Conservation (phyloP, 1,140 invertebrate genomes). For the Aphaenogaster floridana region DNA sequence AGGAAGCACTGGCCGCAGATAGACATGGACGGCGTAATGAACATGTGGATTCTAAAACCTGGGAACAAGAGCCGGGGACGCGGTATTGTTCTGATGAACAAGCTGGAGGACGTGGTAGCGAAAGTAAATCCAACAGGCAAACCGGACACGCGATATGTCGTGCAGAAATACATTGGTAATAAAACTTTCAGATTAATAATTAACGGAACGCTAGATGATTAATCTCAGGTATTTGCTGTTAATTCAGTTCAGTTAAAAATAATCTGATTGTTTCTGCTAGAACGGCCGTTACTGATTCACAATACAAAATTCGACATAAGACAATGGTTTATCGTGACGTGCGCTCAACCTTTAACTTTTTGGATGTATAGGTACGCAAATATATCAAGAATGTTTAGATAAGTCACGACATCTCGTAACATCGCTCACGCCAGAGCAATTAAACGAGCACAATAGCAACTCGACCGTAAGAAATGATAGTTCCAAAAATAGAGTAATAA, state of each 20-base stretch:
- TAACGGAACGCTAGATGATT: slow-evolving; percentile 1
- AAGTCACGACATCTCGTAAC: slow-evolving; percentile 50
- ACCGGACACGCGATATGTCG: slow-evolving; percentile 94
- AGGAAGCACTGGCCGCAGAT: slow-evolving; percentile 92
- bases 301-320: slow-evolving; percentile 98
- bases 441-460: slow-evolving; percentile 15
- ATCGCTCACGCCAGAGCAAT: slow-evolving; percentile 44
- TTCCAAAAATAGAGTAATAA: slow-evolving; percentile 56
- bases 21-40: slow-evolving; percentile 93
- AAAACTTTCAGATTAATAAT: slow-evolving; percentile 24
- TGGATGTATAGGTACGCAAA: slow-evolving; percentile 95
- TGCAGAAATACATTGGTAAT: slow-evolving; percentile 98
- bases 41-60: slow-evolving; percentile 98
- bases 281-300: slow-evolving; percentile 94
- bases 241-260: slow-evolving; percentile 25
- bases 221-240: background rate
- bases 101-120: slow-evolving; percentile 94
- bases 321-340: slow-evolving; percentile 97
- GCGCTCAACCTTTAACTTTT: slow-evolving; percentile 95
- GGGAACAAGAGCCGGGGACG: slow-evolving; percentile 96
- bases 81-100: slow-evolving; percentile 95
- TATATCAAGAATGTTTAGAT: slow-evolving; percentile 8
- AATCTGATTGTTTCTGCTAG: slow-evolving; percentile 85
- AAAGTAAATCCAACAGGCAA: slow-evolving; percentile 89
- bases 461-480: slow-evolving; percentile 21